Conservation (phyloP, 2,113 vertebrate genomes). For the Daboia siamensis region DNA sequence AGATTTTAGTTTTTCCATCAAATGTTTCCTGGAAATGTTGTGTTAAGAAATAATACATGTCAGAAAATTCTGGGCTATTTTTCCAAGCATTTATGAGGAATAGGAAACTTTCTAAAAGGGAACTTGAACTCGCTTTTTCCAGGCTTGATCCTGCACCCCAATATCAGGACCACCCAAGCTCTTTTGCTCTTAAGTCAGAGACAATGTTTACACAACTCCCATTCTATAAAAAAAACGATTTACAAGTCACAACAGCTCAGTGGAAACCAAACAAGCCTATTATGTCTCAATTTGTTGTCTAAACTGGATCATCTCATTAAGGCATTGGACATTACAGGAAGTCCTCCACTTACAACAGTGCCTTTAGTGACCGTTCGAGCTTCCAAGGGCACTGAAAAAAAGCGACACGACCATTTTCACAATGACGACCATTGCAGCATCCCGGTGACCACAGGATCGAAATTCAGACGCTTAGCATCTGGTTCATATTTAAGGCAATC, state of each 20-base stretch:
- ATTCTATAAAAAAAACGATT: neutral
- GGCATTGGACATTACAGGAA: neutral
- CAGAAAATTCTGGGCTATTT: neutral
- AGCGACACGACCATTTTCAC: too few relatives aligned
- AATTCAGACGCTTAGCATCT: too few relatives aligned
- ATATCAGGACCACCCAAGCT: neutral
- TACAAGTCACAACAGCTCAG: neutral
- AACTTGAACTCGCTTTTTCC: neutral
- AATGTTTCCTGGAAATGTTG: slow-evolving; percentile 1
- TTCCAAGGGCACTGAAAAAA: too few relatives aligned
- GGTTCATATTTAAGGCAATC: too few relatives aligned
- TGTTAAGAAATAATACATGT: neutral
- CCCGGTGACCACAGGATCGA: too few relatives aligned
- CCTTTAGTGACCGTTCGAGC: too few relatives aligned
- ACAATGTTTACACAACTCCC: neutral
- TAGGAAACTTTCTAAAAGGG: neutral
- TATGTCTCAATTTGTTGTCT: neutral
- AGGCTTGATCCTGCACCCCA: neutral
- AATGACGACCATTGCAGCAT: too few relatives aligned
- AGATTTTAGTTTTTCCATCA: neutral
- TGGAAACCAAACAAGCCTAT: neutral
- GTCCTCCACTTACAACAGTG: neutral
- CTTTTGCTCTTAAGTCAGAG: neutral
- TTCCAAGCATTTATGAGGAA: neutral
- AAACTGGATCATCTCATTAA: neutral